phyloP scores from a whole-genome alignment of 2,113 vertebrate genomes.

The Melanotaenia duboulayi region DNA sequence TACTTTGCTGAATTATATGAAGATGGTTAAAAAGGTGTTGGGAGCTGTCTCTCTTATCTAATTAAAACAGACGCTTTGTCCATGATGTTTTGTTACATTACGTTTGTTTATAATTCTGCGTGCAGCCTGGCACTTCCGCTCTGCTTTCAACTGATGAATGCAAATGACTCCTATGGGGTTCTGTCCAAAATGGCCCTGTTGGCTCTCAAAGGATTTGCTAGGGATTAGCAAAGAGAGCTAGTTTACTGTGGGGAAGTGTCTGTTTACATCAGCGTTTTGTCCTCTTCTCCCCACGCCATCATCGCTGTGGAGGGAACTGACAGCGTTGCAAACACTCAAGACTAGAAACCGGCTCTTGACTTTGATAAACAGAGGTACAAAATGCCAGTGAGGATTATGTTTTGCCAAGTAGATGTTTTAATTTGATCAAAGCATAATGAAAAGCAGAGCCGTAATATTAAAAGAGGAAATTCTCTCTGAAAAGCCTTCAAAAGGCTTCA shows the following conservation, averaged over 20 bases:
- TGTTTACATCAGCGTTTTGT: conserved; percentile 63
- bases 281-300: not conserved
- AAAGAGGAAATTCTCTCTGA: conserved; percentile 28
- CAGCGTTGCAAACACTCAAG: conserved; percentile 19
- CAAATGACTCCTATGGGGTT: conserved; percentile 55
- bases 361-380: conserved; percentile 37
- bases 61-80: conserved; percentile 25
- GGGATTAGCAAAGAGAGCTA: conserved; percentile 59
- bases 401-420: not conserved
- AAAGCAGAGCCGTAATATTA: not conserved
- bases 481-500: conserved; percentile 35
- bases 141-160: conserved; percentile 50
- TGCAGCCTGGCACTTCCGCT: conserved; percentile 14
- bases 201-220: conserved; percentile 51
- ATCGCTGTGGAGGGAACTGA: not conserved
- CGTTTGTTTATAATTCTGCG: conserved; percentile 21
- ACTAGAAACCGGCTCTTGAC: not conserved
- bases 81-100: conserved; percentile 16
- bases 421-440: conserved; percentile 2
- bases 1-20: not conserved
- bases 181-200: conserved; percentile 59
- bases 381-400: not conserved
- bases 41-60: not conserved
- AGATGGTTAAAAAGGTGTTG: not conserved
- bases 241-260: conserved; percentile 56